These are phyloP conservation scores for Miltochrista miniata DNA, from an alignment of 2,888 invertebrate genomes.

Conservation along the genomic window DNA sequence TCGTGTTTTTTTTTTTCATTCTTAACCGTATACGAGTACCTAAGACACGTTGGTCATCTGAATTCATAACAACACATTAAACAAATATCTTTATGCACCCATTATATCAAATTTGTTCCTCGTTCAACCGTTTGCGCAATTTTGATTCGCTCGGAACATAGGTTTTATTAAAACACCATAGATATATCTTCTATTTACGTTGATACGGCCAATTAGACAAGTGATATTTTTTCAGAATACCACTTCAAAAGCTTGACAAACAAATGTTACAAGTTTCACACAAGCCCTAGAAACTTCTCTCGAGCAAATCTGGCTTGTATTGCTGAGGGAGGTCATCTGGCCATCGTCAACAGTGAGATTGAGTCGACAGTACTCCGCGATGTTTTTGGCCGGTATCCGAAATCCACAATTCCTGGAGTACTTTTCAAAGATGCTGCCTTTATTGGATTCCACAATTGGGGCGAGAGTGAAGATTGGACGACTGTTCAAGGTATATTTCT, in stretches of 20 bases:
- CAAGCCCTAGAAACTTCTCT: constrained; percentile 1
- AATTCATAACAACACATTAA: too few species aligned
- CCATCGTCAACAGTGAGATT: constrained; percentile 10
- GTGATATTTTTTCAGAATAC: constrained; percentile 14
- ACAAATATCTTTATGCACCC: too few species aligned
- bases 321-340: constrained; percentile 21
- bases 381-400: neutral
- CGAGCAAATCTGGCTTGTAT: constrained; percentile 12
- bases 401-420: neutral
- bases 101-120: too few species aligned
- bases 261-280: constrained; percentile 22
- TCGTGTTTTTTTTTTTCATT: too few species aligned
- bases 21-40: too few species aligned
- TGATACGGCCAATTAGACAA: too few species aligned
- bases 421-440: constrained; percentile 4
- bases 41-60: too few species aligned
- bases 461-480: neutral
- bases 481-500: neutral
- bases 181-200: too few species aligned
- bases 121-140: too few species aligned
- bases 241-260: constrained; percentile 6
- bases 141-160: too few species aligned
- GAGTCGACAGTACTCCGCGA: constrained; percentile 6
- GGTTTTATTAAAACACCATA: too few species aligned
- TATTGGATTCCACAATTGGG: neutral